phyloP scores from a whole-genome alignment of 2,113 vertebrate genomes.

The Poecilia latipinna region DNA sequence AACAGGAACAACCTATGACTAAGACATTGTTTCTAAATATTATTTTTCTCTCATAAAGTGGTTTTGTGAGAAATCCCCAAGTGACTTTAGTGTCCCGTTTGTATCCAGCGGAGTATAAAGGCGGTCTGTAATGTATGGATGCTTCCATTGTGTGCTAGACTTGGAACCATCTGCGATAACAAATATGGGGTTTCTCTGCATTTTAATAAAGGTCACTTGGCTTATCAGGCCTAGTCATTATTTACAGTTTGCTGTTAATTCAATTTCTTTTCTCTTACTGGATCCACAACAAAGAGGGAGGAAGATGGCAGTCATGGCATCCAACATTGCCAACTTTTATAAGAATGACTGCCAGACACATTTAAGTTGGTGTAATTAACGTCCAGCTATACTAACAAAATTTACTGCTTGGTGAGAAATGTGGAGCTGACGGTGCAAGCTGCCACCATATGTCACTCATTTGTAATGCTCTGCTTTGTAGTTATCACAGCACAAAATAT shows the following conservation, averaged over 20 bases:
- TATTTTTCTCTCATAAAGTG: constrained; percentile 31
- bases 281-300: constrained; percentile 46
- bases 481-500: constrained; percentile 4
- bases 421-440: constrained; percentile 17
- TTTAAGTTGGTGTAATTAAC: constrained; percentile 57
- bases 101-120: constrained; percentile 39
- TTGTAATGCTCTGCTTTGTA: constrained; percentile 6
- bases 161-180: constrained; percentile 54
- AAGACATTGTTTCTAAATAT: constrained; percentile 21
- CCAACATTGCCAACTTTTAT: constrained; percentile 44
- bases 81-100: constrained; percentile 42
- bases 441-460: constrained; percentile 21
- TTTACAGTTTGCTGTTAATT: constrained; percentile 75
- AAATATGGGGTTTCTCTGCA: constrained; percentile 64
- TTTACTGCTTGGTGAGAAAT: constrained; percentile 20
- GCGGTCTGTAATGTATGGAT: constrained; percentile 57
- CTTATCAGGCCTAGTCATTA: constrained; percentile 78
- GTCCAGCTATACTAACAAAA: constrained; percentile 34
- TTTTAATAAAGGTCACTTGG: constrained; percentile 80
- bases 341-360: constrained; percentile 49
- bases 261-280: constrained; percentile 61
- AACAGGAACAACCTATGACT: constrained; percentile 14
- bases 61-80: constrained; percentile 34
- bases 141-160: constrained; percentile 38
- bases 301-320: constrained; percentile 51